Percentiles rank a stretch among this genome's conserved stretches.
phyloP scores from a whole-genome alignment of 1,140 invertebrate genomes.

The Diuraphis noxia region DNA sequence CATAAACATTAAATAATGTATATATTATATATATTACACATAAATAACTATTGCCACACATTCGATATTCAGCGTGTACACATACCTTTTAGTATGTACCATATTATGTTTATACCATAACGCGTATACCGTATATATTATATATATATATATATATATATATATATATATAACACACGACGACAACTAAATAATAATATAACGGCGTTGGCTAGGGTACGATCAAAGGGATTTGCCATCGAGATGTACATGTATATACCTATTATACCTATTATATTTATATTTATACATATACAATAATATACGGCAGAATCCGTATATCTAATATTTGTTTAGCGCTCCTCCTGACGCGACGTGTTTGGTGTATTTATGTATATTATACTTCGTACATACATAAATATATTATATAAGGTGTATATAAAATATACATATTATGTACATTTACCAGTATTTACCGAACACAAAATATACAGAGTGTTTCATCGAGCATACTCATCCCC shows the following conservation, averaged over 20 bases:
- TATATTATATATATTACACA: not conserved
- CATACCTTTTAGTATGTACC: not conserved
- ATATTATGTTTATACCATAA: not conserved
- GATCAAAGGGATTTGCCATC: not conserved
- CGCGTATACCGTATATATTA: too few species aligned
- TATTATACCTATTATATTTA: not conserved
- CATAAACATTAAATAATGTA: not conserved
- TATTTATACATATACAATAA: not conserved
- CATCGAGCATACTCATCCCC: too few species aligned
- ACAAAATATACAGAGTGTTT: not conserved
- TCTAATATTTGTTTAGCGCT: conserved; percentile 13
- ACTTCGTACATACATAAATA: not conserved
- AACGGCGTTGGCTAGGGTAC: not conserved
- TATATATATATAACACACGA: not conserved
- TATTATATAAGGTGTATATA: not conserved
- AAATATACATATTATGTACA: too few species aligned
- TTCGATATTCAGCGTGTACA: conserved; percentile 7
- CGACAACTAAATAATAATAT: not conserved
- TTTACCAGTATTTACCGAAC: not conserved
- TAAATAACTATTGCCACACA: not conserved
- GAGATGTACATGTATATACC: not conserved
- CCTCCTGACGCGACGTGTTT: not conserved
- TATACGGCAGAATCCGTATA: not conserved
- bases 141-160: not conserved
- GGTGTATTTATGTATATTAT: not conserved